Percentiles rank a stretch among this genome's conserved stretches.
Evolutionary conservation across 23 tunicate species (phyloP).

Genomic region (Oikopleura dioica): DNA sequence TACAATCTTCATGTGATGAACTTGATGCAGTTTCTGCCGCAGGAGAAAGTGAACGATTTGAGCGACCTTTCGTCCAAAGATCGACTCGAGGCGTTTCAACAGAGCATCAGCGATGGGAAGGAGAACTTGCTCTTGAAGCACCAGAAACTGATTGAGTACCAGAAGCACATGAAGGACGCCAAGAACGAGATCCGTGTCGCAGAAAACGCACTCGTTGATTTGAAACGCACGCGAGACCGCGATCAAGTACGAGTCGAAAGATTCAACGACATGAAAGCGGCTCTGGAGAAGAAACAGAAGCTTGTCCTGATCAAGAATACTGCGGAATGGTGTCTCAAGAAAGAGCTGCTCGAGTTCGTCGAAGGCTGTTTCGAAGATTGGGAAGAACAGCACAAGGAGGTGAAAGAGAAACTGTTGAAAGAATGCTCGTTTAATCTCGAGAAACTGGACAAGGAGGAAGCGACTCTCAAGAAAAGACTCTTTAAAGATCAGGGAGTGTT

Average conservation of each 20-base stretch:
- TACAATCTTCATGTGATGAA: conserved; percentile 35
- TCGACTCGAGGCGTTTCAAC: neutral
- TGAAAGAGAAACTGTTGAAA: neutral
- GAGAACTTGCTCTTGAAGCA: neutral
- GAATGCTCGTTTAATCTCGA: too few relatives aligned
- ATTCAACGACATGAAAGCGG: neutral
- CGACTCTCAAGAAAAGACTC: too few relatives aligned
- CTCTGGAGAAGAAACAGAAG: neutral
- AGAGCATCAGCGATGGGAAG: neutral
- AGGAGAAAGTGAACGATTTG: conserved; percentile 66
- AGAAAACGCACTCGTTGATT: neutral
- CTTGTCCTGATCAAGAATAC: neutral
- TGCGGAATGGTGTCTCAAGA: neutral
- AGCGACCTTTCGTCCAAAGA: neutral
- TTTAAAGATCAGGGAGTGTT: too few relatives aligned
- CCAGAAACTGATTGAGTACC: neutral
- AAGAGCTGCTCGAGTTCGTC: too few relatives aligned
- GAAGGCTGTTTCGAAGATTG: neutral
- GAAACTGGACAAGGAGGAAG: too few relatives aligned
- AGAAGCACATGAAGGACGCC: neutral
- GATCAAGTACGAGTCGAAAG: neutral
- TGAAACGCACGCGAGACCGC: neutral
- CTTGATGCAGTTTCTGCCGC: conserved; percentile 63
- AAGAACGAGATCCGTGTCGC: neutral
- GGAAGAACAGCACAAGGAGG: neutral